A percentile compares a stretch with the other conserved stretches of the same genome.
These are phyloP conservation scores for Cyclura pinguis DNA, from an alignment of 2,797 vertebrate species.

Conservation along the genomic window DNA sequence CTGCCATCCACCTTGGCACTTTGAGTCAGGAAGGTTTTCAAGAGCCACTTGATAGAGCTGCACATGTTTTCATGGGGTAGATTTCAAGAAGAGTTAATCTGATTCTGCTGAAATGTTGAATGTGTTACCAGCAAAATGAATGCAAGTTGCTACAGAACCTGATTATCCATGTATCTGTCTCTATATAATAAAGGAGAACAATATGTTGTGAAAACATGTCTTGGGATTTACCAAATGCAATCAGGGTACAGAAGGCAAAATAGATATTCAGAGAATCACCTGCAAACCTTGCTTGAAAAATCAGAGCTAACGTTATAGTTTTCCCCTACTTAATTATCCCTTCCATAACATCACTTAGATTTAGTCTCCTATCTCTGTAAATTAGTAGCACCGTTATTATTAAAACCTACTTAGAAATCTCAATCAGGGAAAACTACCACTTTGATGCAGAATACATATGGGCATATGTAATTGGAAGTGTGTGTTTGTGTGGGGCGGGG, in stretches of 20 bases:
- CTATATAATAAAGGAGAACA: conserved; percentile 43
- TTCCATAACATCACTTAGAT: conserved; percentile 59
- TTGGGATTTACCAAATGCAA: conserved; percentile 60
- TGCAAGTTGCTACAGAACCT: conserved; percentile 1
- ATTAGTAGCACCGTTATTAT: conserved; percentile 68
- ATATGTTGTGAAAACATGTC: conserved; percentile 37
- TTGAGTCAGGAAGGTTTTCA: background rate
- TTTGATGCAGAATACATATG: conserved; percentile 54
- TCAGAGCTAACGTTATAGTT: conserved; percentile 52
- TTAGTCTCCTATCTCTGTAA: conserved; percentile 67
- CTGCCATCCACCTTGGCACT: background rate
- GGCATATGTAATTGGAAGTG: conserved; percentile 21
- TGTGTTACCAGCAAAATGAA: conserved; percentile 20
- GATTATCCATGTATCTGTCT: background rate
- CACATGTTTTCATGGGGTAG: background rate
- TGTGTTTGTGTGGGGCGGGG: background rate
- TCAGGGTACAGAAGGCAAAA: conserved; percentile 45
- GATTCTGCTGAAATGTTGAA: background rate
- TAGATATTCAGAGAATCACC: conserved; percentile 57
- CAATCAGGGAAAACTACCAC: conserved; percentile 58
- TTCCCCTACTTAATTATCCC: conserved; percentile 67
- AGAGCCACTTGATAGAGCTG: background rate
- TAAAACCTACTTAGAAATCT: conserved; percentile 73
- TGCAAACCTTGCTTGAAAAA: conserved; percentile 67
- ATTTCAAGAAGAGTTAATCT: conserved; percentile 21